phyloP scores from a whole-genome alignment of 2,797 vertebrate species.

The Mareca penelope region DNA sequence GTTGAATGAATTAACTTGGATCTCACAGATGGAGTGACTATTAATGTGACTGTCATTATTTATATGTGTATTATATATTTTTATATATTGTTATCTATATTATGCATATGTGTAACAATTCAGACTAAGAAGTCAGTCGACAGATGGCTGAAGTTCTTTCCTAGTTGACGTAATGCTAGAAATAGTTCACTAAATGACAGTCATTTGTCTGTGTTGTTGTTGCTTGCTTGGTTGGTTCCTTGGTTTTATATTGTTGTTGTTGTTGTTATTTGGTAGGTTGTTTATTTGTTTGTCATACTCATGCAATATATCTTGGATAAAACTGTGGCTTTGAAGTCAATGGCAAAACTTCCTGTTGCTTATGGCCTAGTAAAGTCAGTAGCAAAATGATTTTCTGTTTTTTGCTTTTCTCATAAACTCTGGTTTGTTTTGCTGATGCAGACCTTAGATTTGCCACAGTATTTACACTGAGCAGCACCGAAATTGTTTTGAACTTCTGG shows the following conservation, averaged over 20 bases:
- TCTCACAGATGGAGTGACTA: neutral
- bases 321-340: neutral
- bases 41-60: neutral
- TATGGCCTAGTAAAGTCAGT: neutral
- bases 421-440: neutral
- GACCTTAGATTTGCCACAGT: neutral
- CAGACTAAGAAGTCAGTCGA: neutral
- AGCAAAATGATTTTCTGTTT: neutral
- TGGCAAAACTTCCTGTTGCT: neutral
- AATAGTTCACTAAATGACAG: neutral
- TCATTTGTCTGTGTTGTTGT: neutral
- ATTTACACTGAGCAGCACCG: neutral
- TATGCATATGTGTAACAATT: neutral
- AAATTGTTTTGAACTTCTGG: neutral
- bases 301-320: neutral
- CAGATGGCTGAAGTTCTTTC: neutral
- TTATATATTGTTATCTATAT: too few relatives aligned
- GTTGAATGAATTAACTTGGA: neutral
- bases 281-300: neutral
- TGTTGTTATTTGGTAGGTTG: too few relatives aligned
- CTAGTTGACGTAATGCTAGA: neutral
- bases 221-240: neutral
- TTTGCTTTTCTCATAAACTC: neutral
- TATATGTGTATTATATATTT: too few relatives aligned
- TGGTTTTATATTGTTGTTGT: too few relatives aligned